Evolutionary conservation across 1,140 invertebrate species (phyloP).

Genomic region (Brachionus plicatilis): DNA sequence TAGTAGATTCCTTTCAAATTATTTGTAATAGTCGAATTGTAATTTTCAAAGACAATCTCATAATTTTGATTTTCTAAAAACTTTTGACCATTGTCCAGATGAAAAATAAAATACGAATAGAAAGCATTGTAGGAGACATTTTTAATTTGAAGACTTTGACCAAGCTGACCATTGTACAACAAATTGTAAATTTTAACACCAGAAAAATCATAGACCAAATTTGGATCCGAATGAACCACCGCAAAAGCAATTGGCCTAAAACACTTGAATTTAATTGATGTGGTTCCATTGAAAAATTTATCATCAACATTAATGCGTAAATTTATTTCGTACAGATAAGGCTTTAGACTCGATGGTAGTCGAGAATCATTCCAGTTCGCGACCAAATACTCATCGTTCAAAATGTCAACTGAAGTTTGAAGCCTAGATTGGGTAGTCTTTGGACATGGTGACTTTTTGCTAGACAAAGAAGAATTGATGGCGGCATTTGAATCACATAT

Average conservation of each 20-base stretch:
- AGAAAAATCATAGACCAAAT: not conserved
- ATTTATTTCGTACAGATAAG: slow-evolving; percentile 1
- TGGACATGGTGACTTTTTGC: not conserved
- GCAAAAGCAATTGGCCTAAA: not conserved
- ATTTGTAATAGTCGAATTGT: slow-evolving; percentile 23
- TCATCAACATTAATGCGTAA: slow-evolving; percentile 11
- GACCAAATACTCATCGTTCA: not conserved
- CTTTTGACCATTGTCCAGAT: not conserved
- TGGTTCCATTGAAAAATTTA: not conserved
- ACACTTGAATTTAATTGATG: slow-evolving; percentile 26
- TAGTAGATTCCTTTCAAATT: slow-evolving; percentile 38
- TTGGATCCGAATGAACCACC: slow-evolving; percentile 12
- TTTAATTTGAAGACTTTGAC: not conserved
- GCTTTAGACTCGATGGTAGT: not conserved
- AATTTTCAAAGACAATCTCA: slow-evolving; percentile 13
- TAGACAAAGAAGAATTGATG: not conserved
- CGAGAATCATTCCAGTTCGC: slow-evolving; percentile 4
- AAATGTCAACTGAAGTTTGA: not conserved
- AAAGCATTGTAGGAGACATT: not conserved
- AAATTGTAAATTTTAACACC: not conserved
- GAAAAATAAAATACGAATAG: slow-evolving; percentile 7
- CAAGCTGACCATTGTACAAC: not conserved
- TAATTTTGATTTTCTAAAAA: not conserved
- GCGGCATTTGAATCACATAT: not conserved
- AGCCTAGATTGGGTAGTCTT: not conserved